phyloP scores from a whole-genome alignment of 2,888 invertebrate species.

The Ennomos erosarius region DNA sequence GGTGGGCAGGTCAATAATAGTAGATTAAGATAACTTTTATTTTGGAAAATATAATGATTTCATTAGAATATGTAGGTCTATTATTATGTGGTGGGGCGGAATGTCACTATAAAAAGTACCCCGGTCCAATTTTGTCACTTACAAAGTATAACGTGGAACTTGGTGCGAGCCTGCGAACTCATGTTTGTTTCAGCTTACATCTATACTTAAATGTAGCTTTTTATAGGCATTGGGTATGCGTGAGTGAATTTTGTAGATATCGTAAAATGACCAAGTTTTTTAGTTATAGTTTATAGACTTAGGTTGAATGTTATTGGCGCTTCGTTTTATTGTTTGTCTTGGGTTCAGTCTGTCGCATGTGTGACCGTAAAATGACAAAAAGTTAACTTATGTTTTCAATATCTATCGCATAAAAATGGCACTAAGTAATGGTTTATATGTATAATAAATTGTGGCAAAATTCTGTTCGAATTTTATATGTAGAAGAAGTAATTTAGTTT shows the following conservation, averaged over 20 bases:
- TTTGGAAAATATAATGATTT: no score
- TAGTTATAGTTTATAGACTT: conserved; percentile 21
- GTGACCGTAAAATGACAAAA: conserved; percentile 4
- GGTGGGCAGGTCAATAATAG: no score
- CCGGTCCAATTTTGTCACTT: conserved; percentile 33
- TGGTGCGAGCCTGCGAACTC: conserved; percentile 23
- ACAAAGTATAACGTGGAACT: conserved; percentile 34
- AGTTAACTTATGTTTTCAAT: no score
- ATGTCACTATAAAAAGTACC: not conserved
- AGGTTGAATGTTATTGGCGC: conserved; percentile 18
- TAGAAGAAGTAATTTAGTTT: no score
- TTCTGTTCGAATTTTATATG: no score
- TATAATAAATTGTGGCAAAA: no score
- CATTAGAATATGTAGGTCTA: no score
- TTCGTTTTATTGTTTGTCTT: conserved; percentile 28
- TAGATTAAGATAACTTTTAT: no score
- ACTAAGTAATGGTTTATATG: no score
- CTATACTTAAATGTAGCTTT: conserved; percentile 9
- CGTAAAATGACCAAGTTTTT: conserved; percentile 29
- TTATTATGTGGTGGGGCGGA: no score
- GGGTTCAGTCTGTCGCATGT: conserved; percentile 3
- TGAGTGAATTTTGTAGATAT: conserved; percentile 32
- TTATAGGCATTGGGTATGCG: conserved; percentile 28
- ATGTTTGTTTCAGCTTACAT: conserved; percentile 31
- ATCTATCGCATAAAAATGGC: no score